A percentile compares a stretch with the other conserved stretches of the same genome.
Evolutionary conservation across 92 coral and sea anemone species (phyloP).

Genomic region (Umimayanthus chanpuru): DNA sequence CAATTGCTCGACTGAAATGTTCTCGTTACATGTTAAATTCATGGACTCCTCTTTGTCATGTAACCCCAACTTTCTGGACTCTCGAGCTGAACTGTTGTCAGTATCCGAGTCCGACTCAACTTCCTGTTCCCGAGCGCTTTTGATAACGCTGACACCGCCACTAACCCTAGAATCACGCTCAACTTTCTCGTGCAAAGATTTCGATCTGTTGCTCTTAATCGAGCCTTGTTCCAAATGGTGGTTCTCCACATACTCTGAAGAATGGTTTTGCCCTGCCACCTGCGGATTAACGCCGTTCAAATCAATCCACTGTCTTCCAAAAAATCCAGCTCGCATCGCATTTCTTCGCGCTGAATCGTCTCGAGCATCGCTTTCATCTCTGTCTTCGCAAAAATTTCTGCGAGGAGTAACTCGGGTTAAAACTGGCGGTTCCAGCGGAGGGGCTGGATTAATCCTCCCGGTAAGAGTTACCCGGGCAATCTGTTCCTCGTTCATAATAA

Average conservation of each 20-base stretch:
- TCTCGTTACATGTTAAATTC: constrained; percentile 72
- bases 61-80: constrained; percentile 49
- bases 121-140: constrained; percentile 67
- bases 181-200: constrained; percentile 33
- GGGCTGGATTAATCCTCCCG: constrained; percentile 51
- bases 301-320: constrained; percentile 73
- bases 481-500: constrained; percentile 92
- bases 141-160: constrained; percentile 76
- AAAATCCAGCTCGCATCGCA: constrained; percentile 27
- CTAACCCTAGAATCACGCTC: constrained; percentile 47
- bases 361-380: constrained; percentile 49
- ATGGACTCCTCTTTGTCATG: constrained; percentile 64
- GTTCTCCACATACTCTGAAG: constrained; percentile 19
- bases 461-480: constrained; percentile 73
- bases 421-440: constrained; percentile 49
- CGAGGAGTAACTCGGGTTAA: constrained; percentile 45
- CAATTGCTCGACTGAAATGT: constrained; percentile 58
- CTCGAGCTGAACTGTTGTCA: constrained; percentile 59
- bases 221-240: constrained; percentile 35
- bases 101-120: constrained; percentile 70
- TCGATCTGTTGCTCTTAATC: constrained; percentile 30
- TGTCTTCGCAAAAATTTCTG: constrained; percentile 50
- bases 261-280: constrained; percentile 38
- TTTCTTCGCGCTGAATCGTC: constrained; percentile 40
- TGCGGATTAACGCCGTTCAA: constrained; percentile 67